A percentile compares a stretch with the other conserved stretches of the same genome.
Conservation (phyloP, 2,113 vertebrate genomes). For the Spermophilus dauricus region DNA sequence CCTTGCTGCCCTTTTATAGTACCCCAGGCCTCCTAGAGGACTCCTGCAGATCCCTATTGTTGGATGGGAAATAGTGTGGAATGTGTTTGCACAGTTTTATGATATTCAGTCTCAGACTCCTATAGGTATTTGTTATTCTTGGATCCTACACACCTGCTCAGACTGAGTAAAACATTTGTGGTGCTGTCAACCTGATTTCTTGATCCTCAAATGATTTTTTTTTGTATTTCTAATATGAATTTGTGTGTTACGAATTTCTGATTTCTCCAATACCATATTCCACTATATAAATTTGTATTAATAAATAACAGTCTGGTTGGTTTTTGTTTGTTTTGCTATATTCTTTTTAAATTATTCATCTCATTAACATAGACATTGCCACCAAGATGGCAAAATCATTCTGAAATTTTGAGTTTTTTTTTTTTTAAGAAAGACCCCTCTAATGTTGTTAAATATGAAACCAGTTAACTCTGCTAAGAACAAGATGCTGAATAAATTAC, state of each 20-base stretch:
- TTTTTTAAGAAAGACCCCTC: background rate
- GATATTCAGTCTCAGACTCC: background rate
- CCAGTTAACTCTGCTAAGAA: background rate
- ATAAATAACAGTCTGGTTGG: slow-evolving; percentile 87
- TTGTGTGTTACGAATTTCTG: slow-evolving; percentile 83
- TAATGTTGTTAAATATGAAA: background rate
- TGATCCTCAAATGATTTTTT: slow-evolving; percentile 78
- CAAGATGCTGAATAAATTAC: background rate
- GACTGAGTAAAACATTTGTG: slow-evolving; percentile 87
- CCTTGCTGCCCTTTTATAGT: background rate
- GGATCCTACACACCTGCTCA: slow-evolving; percentile 13
- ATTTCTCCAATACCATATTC: slow-evolving; percentile 81
- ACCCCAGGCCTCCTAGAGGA: background rate
- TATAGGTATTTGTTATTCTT: slow-evolving; percentile 26
- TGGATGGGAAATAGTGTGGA: background rate
- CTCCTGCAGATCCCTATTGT: background rate
- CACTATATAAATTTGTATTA: slow-evolving; percentile 88
- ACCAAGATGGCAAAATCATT: background rate
- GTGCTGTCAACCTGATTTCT: slow-evolving; percentile 91
- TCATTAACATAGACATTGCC: background rate
- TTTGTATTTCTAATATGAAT: slow-evolving; percentile 85
- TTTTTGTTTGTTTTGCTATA: slow-evolving; percentile 23
- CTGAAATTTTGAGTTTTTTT: background rate
- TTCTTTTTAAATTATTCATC: slow-evolving; percentile 54
- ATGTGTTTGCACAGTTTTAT: background rate